These are phyloP conservation scores for Argentina silus DNA, from an alignment of 2,797 vertebrate species.

Conservation along the genomic window DNA sequence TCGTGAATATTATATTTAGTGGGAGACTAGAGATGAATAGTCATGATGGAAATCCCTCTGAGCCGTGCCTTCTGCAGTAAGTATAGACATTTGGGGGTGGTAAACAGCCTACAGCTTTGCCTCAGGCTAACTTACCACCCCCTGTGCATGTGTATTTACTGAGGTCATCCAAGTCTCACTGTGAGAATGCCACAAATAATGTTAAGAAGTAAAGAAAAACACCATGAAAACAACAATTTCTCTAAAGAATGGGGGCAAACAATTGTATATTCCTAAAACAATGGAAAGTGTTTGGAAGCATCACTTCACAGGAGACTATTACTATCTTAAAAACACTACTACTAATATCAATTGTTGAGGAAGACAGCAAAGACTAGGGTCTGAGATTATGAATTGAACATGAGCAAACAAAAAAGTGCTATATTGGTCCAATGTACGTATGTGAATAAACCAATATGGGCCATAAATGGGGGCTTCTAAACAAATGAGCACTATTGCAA, in stretches of 20 bases:
- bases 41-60: not conserved
- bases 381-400: slow-evolving; percentile 18
- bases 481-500: slow-evolving; percentile 38
- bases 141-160: slow-evolving; percentile 31
- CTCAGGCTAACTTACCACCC: slow-evolving; percentile 44
- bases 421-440: slow-evolving; percentile 47
- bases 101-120: slow-evolving; percentile 61
- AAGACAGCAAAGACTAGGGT: not conserved
- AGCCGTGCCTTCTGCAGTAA: slow-evolving; percentile 10
- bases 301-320: too few species aligned
- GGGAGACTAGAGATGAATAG: slow-evolving; percentile 5
- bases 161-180: slow-evolving; percentile 18
- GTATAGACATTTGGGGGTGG: slow-evolving; percentile 12
- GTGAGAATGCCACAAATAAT: slow-evolving; percentile 25
- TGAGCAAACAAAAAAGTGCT: slow-evolving; percentile 49
- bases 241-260: not conserved
- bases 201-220: not conserved
- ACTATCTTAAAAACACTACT: not conserved
- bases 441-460: slow-evolving; percentile 25
- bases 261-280: not conserved
- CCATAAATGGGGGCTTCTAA: slow-evolving; percentile 39
- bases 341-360: not conserved
- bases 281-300: not conserved
- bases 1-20: not conserved
- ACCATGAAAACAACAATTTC: not conserved